These are phyloP conservation scores for Agrotis segetum DNA, from an alignment of 2,888 invertebrate genomes.

Conservation along the genomic window DNA sequence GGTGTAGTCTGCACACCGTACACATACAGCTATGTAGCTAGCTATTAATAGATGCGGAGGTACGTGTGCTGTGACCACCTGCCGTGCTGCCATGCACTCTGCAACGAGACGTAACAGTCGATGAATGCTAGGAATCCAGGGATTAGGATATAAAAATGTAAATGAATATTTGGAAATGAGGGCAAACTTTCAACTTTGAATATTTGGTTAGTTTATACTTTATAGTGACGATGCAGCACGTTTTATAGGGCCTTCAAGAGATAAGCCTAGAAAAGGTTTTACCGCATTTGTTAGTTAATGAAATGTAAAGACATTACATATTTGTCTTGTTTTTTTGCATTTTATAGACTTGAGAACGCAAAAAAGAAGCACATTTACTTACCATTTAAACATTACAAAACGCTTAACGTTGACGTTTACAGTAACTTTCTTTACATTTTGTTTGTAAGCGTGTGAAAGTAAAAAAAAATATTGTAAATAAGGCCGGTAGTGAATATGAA, in stretches of 20 bases:
- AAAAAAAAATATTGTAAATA: too few relatives aligned
- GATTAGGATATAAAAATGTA: not conserved
- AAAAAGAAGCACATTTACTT: too few relatives aligned
- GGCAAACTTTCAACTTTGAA: not conserved
- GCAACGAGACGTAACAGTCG: conserved; percentile 41
- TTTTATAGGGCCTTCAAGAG: not conserved
- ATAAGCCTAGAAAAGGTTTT: not conserved
- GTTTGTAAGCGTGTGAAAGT: too few relatives aligned
- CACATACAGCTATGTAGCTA: conserved; percentile 41
- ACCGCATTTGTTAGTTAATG: not conserved
- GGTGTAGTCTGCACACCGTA: conserved; percentile 52
- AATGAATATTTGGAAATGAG: not conserved
- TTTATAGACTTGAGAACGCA: too few relatives aligned
- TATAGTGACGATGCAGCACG: not conserved
- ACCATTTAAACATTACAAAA: too few relatives aligned
- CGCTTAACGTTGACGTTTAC: too few relatives aligned
- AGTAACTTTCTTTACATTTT: too few relatives aligned
- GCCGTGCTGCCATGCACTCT: conserved; percentile 50
- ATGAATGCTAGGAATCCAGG: conserved; percentile 3
- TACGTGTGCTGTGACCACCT: conserved; percentile 60
- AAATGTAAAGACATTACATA: not conserved
- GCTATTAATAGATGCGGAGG: conserved; percentile 68
- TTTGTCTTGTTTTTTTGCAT: too few relatives aligned
- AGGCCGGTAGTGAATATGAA: too few relatives aligned
- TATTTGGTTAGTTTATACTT: too few relatives aligned